These are phyloP conservation scores for Biston betularia DNA, from an alignment of 2,888 invertebrate genomes.

Conservation along the genomic window DNA sequence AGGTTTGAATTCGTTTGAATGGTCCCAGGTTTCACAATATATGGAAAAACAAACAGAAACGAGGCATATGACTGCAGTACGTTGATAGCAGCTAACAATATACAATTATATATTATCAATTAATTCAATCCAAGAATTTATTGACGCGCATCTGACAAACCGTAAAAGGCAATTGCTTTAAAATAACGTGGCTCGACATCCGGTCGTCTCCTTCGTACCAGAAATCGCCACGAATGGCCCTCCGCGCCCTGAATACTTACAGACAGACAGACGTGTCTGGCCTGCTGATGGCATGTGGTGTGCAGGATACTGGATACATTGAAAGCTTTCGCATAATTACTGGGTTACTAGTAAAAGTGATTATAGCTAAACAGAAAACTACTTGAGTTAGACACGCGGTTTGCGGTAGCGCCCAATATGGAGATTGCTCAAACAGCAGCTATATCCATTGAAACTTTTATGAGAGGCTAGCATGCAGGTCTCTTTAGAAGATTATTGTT, in stretches of 20 bases:
- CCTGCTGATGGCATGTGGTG: conserved; percentile 20
- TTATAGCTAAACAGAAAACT: not conserved
- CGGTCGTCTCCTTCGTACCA: conserved; percentile 26
- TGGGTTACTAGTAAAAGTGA: conserved; percentile 31
- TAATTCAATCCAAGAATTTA: not conserved
- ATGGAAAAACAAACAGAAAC: too few species aligned
- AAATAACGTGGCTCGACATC: conserved; percentile 16
- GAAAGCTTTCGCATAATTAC: conserved; percentile 34
- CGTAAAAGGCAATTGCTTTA: conserved; percentile 7
- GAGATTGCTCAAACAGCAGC: too few species aligned
- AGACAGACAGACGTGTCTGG: conserved; percentile 17
- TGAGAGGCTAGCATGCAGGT: too few species aligned
- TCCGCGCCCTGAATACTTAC: conserved; percentile 19
- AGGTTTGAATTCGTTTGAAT: too few species aligned
- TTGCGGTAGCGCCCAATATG: too few species aligned
- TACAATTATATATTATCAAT: too few species aligned
- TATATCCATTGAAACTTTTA: too few species aligned
- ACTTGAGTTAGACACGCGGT: too few species aligned
- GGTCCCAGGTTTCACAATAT: too few species aligned
- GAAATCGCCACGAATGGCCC: conserved; percentile 19
- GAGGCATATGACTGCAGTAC: too few species aligned
- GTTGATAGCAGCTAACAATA: too few species aligned
- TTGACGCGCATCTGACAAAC: not conserved
- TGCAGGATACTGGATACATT: conserved; percentile 25
- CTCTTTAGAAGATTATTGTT: too few species aligned